Conservation (phyloP, 1,140 invertebrate genomes). For the Gonatopus flavifemur region DNA sequence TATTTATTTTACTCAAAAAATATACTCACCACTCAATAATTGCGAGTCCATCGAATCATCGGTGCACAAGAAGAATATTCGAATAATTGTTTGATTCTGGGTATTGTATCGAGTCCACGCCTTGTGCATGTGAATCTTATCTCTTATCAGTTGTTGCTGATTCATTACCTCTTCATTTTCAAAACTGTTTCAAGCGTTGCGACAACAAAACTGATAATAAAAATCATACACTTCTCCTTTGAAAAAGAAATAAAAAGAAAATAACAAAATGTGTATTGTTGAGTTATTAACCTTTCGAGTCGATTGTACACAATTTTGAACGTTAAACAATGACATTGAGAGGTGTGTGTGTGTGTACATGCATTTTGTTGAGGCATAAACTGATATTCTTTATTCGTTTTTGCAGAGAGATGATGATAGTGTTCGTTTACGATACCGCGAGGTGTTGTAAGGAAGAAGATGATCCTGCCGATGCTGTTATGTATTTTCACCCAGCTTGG, state of each 20-base stretch:
- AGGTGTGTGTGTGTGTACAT: background rate
- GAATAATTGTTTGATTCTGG: no score
- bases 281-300: no score
- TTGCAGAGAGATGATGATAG: conserved; percentile 82
- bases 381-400: conserved; percentile 35
- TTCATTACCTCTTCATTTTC: no score
- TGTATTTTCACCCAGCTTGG: conserved; percentile 88
- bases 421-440: conserved; percentile 84
- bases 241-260: background rate
- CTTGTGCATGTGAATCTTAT: no score
- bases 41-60: no score
- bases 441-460: conserved; percentile 76
- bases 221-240: background rate
- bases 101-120: no score
- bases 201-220: no score
- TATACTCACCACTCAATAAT: no score
- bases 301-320: background rate
- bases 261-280: background rate
- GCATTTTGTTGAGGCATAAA: background rate
- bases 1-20: no score
- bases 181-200: no score
- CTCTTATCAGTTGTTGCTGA: no score
- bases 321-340: background rate
- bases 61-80: no score
- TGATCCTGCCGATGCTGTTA: conserved; percentile 80